Conservation (phyloP, 2,888 invertebrate genomes). For the Galerucella pusilla region DNA sequence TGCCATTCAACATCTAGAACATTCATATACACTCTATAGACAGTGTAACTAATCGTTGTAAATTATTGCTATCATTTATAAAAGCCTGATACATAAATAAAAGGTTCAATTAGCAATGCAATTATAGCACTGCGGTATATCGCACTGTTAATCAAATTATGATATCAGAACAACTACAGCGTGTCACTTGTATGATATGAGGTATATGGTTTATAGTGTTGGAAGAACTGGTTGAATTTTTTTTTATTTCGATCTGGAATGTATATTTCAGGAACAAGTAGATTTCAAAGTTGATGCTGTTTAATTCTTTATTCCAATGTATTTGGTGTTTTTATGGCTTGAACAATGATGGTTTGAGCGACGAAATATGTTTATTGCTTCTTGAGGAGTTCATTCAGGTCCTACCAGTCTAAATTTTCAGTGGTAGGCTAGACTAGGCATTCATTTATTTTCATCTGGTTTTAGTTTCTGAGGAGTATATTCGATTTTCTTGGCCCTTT, state of each 20-base stretch:
- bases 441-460: no score
- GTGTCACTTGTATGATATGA: constrained; percentile 23
- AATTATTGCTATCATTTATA: constrained; percentile 58
- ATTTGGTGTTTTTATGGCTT: no score
- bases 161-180: constrained; percentile 51
- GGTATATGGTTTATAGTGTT: constrained; percentile 22
- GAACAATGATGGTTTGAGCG: no score
- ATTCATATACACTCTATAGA: constrained; percentile 20
- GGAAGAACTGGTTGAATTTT: constrained; percentile 22
- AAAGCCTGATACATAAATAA: constrained; percentile 59
- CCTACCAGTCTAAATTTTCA: no score
- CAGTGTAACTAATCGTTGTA: constrained; percentile 56
- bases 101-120: constrained; percentile 61
- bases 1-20: constrained; percentile 25
- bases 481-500: no score
- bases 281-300: background rate
- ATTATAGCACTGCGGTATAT: constrained; percentile 59
- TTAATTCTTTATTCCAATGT: background rate
- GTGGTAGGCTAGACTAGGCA: no score
- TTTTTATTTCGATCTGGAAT: constrained; percentile 1
- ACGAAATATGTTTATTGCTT: no score
- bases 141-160: constrained; percentile 60
- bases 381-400: no score
- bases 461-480: no score
- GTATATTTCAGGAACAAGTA: background rate